Conservation (phyloP, 2,113 vertebrate genomes). For the Triplophysa siluroides region DNA sequence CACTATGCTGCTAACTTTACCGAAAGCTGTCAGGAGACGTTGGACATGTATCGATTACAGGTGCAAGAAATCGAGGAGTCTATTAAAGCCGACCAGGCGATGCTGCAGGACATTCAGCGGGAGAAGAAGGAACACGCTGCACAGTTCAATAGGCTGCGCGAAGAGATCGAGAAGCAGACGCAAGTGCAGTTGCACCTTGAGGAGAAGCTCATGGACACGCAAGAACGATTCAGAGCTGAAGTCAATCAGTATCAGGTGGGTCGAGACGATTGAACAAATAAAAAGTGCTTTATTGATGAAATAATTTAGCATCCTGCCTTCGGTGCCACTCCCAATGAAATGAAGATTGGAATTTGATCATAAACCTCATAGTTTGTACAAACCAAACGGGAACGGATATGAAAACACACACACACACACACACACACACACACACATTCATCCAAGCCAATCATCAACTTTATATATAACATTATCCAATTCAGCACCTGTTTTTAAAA, state of each 20-base stretch:
- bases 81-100: conserved; percentile 72
- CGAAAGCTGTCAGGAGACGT: conserved; percentile 80
- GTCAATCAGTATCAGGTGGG: conserved; percentile 82
- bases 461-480: conserved; percentile 12
- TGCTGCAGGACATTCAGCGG: conserved; percentile 75
- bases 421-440: not conserved
- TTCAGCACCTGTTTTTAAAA: conserved; percentile 31
- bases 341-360: not conserved
- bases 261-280: not conserved
- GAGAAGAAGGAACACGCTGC: conserved; percentile 75
- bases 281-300: not conserved
- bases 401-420: not conserved
- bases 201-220: conserved; percentile 78
- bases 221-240: conserved; percentile 75
- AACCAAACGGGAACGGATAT: not conserved
- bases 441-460: conserved; percentile 15
- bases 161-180: conserved; percentile 74
- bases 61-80: conserved; percentile 81
- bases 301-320: not conserved
- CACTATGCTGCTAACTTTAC: conserved; percentile 76
- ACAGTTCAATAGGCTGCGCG: conserved; percentile 77
- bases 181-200: conserved; percentile 79
- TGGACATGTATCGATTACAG: conserved; percentile 81
- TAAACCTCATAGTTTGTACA: not conserved
- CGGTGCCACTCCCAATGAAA: conserved; percentile 67